Base-by-base conservation (phyloP, 2,888 invertebrate genomes). In the Seira musarum region DNA sequence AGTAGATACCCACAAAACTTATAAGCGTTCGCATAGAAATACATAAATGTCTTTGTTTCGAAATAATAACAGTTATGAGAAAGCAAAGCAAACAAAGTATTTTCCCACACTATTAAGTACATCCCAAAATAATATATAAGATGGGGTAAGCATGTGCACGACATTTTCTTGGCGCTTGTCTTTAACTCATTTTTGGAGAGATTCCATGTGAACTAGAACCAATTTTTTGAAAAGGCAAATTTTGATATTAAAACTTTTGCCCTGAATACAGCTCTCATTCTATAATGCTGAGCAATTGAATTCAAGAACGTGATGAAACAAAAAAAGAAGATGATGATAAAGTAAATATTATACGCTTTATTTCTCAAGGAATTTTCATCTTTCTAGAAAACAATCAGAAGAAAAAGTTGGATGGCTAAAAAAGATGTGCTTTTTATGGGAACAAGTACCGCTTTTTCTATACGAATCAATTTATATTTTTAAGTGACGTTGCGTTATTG, bases 161-260 rank as follows among this genome's bases (percentile, higher is more conserved):
- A 76, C 76, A 69, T 66, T 69, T 76, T 76, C 53, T 76, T 76
- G 76, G 76, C 76, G 22, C 69, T 49, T 57, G 35, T 17, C 25
- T 63, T 1, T 40, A 64, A 49, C 61, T 46, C 46, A 25, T 63
- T 76, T 69, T 76, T 76, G 76, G 76, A 76, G 63, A 49, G 76
- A 49, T 69, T 68, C 69, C 76, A 76, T 69, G 40, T 15, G 46
- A 53, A 64, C 24, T 40, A 5, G 24, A 19, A 22, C 21, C 46
- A 40, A 67, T 49, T 49, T 49, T 49, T 21, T 8, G 15, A 67
- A 17, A 21, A 67, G 49, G 49, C 49, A 49, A 49, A 49, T 49
- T 49, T 49, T 49, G 17, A n/a, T 49, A 49, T 49, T 49, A 49
- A 49, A 49, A 49, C 15, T 49, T 49, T 30, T 49, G 2, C 49